Percentiles rank a stretch among this genome's conserved stretches.
Conservation (phyloP, 2,113 vertebrate genomes). For the Carassius carassius region DNA sequence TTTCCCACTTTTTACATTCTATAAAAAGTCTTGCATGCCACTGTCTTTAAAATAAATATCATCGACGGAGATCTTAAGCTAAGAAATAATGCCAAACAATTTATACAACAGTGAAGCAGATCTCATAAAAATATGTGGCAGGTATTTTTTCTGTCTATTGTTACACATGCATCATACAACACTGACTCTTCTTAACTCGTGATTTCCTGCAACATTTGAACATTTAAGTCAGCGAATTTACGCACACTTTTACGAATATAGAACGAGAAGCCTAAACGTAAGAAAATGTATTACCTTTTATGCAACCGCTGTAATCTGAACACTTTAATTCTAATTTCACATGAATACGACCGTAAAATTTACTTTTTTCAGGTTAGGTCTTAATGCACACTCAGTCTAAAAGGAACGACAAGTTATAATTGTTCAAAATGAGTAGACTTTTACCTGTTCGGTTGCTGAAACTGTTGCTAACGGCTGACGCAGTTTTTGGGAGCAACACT, state of each 20-base stretch:
- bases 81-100: background rate
- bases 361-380: background rate
- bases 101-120: background rate
- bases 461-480: background rate
- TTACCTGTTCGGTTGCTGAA: slow-evolving; percentile 29
- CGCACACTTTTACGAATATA: background rate
- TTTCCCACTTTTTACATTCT: background rate
- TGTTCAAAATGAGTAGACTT: background rate
- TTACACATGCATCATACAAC: background rate
- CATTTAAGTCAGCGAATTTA: background rate
- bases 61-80: background rate
- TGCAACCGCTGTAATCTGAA: background rate
- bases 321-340: background rate
- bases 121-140: background rate
- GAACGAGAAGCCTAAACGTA: background rate
- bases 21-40: background rate
- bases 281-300: background rate
- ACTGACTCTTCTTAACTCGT: slow-evolving; percentile 44
- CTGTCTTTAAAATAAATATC: background rate
- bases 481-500: background rate
- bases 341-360: too few species aligned
- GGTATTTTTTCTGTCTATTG: background rate
- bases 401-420: background rate
- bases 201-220: slow-evolving; percentile 45
- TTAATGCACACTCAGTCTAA: background rate